Percentiles rank a stretch among this genome's conserved stretches.
Evolutionary conservation across 1,140 invertebrate species (phyloP).

Genomic region (Akabosia matsudoensis): DNA sequence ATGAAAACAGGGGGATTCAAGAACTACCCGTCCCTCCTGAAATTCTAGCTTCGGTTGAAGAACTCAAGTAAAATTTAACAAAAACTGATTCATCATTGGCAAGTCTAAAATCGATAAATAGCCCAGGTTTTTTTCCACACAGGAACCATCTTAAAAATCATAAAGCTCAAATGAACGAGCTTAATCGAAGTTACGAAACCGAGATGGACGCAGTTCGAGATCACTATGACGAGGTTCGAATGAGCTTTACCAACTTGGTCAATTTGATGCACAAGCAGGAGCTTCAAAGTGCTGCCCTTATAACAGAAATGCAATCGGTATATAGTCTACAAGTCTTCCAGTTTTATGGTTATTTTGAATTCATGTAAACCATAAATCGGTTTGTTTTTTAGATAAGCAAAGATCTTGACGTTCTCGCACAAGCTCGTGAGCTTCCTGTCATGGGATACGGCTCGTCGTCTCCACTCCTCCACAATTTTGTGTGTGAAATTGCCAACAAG

Average conservation of each 20-base stretch:
- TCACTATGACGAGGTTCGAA: neutral
- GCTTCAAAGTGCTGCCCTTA: neutral
- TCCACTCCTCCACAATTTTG: neutral
- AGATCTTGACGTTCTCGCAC: neutral
- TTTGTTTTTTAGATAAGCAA: constrained; percentile 8
- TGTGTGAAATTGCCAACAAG: neutral
- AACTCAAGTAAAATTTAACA: neutral
- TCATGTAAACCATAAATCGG: neutral
- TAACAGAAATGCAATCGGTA: constrained; percentile 3
- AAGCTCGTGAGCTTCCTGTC: neutral
- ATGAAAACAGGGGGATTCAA: neutral
- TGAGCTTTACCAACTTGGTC: neutral
- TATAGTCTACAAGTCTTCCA: neutral
- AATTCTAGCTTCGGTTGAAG: neutral
- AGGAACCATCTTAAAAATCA: constrained; percentile 11
- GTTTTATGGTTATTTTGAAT: neutral
- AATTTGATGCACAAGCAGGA: constrained; percentile 17
- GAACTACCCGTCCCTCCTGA: neutral
- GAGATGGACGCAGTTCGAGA: neutral
- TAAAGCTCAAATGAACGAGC: neutral
- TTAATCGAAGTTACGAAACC: neutral
- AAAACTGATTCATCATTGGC: neutral
- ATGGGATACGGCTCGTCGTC: neutral
- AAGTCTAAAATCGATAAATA: neutral
- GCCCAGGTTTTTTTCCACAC: neutral